Base-by-base conservation (phyloP, 2,888 invertebrate genomes). In the Hypselothyrea guttata region DNA sequence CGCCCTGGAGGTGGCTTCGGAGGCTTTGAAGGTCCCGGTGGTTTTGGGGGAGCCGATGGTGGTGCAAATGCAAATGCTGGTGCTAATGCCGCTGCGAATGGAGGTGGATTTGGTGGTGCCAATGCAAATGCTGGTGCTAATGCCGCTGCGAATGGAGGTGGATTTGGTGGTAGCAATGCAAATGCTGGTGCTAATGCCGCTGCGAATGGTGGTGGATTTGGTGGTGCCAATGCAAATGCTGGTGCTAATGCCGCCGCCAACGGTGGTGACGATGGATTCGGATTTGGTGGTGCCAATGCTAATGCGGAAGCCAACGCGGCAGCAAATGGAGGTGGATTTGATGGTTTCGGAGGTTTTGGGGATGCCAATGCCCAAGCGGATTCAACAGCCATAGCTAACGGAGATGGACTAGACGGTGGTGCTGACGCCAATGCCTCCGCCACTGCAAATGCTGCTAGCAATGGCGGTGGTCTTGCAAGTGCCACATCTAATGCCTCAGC, bases 321-420 rank as follows among this genome's bases (percentile, higher is more conserved):
- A 2, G 44, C 40, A 2, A 35, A 37, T n/a, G 60, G 60, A 3
- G 13, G 5, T 5, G 22, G 5, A 4, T 22, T 4, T 5, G 22
- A 22, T 5, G 22, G 5, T 22, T 22, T 4, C 22, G 22, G 22
- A 4, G 22, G 22, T 5, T 22, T 22, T 22, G 22, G 48, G 2
- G 31, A 1, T 16, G 56, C 57, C 5, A 65, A 34, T n/a, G 63
- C 68, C 45, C 63, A 38, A n/a, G 68, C 68, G 2, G 51, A 30
- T 11, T 52, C 52, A 1, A 27, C 27, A 8, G 55, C 55, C 4
- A 13, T 41, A 2, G 55, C 49, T 1, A 18, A 16, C n/a, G 44
- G 34, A 11, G 27, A 40, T 4, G 16, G 40, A 1, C 2, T 0
- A 1, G 55, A 49, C 7, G 54, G 40, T 9, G 33, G n/a, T 4